Base-by-base conservation (phyloP, 1,140 invertebrate species). In the Bombus affinis region DNA sequence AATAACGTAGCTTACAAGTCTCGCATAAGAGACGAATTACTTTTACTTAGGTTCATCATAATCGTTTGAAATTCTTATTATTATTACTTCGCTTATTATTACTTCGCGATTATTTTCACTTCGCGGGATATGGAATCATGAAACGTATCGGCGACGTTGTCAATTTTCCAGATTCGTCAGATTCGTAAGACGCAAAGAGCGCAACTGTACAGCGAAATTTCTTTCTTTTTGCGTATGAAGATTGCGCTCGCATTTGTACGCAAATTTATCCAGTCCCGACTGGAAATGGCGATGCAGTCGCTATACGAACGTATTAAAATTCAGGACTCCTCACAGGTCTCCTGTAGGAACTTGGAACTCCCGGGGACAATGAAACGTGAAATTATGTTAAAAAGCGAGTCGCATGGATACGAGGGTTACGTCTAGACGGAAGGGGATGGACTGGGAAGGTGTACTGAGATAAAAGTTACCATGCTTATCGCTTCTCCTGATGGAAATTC, bases 331-430 rank as follows among this genome's bases (percentile, higher is more conserved):
- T 82, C 78, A 53, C 81, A 32, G 77, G 57, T 53, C 62, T n/a
- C 68, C 66, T 47, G 74, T 62, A 62, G 80, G 81, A 86, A 83
- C 81, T 82, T 28, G 82, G 42, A 57, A 79, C 74, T 80, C 37
- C 73, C 32, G 59, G 81, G 86, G 81, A 89, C 86, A 86, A 88
- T 88, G 77, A 86, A 85, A 88, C 84, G 84, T 86, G 84, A 88
- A 90, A 87, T 90, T 90, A 90, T 90, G 87, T 89, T 90, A 87
- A 89, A 87, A 88, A 90, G 82, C 81, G 80, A 62, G 70, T 71
- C 72, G 71, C 76, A 3, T 39, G 70, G 70, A 83, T 86, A 74
- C 70, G 37, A 42, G 74, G 59, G n/a, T 47, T 42, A 32, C 28
- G 65, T 71, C 83, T 73, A 66, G 68, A 66, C 65, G 74, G 73